Base-by-base conservation (phyloP, 1,140 invertebrate genomes). In the Artemia franciscana region DNA sequence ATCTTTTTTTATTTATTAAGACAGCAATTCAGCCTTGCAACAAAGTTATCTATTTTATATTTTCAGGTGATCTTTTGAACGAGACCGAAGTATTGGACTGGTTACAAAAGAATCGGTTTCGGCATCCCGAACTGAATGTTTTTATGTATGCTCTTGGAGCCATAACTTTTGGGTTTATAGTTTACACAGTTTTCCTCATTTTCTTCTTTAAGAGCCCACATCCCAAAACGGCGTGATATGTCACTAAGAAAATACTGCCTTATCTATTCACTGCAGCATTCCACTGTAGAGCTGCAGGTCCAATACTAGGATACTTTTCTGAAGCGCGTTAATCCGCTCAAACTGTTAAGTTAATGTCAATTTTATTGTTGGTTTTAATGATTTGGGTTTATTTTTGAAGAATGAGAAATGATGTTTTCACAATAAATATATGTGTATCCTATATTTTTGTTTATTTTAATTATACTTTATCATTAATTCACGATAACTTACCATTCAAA, bases 61-160 rank as follows among this genome's bases (percentile, higher is more conserved):
- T 76, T 69, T 15, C 71, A 88, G 86, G 88, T 66, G 84, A 91
- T 67, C 70, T 91, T 57, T 79, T 83, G 69, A 82, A 81, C 18
- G 89, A 91, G 75, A 78, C 82, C 5, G 86, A 90, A 70, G 88
- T 93, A n/a, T 73, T 94, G 57, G 89, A 92, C 67, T 94, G 90
- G 90, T 73, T 94, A 57, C 80, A 87, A 65, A 92, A 92, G 73
- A 93, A 93, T 73, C 80, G 91, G 63, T 93, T 91, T 75, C 78
- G 88, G 26, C 88, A 91, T 69, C 89, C 90, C 0, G 91, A 95
- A 73, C 73, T 95, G 18, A 93, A 91, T 69, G 80, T 94, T 63
- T 94, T 93, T 71, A 92, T 94, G 89, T 93, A 92, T 71, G 88
- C 85, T 60, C 76, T 93, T 66, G 83, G 88, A 67, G 87, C 86